Percentiles rank a stretch among this genome's conserved stretches.
Evolutionary conservation across 1,140 invertebrate species (phyloP).

Genomic region (Diorhabda sublineata): DNA sequence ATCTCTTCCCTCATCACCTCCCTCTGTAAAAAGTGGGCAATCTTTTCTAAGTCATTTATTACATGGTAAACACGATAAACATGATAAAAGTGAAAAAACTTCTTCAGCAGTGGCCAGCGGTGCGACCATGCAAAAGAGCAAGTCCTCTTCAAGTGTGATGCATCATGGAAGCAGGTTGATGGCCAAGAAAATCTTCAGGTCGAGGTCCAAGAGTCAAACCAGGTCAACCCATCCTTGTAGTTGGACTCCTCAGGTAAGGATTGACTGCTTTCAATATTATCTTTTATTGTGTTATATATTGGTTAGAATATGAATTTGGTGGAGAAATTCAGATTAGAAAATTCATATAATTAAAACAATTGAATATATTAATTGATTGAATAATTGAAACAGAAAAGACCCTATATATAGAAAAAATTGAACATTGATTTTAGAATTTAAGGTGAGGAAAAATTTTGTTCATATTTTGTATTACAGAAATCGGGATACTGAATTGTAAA

Average conservation of each 20-base stretch:
- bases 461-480: too few species aligned
- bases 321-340: too few species aligned
- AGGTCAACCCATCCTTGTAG: constrained; percentile 52
- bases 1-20: constrained; percentile 48
- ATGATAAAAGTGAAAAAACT: constrained; percentile 37
- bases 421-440: too few species aligned
- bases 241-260: constrained; percentile 80
- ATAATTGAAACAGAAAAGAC: too few species aligned
- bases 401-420: too few species aligned
- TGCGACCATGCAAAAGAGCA: constrained; percentile 80
- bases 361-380: too few species aligned
- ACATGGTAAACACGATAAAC: constrained; percentile 54
- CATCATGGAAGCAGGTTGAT: constrained; percentile 68
- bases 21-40: constrained; percentile 53
- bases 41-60: constrained; percentile 65
- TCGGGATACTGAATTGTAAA: too few species aligned
- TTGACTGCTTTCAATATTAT: not conserved
- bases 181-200: constrained; percentile 76
- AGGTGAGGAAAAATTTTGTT: too few species aligned
- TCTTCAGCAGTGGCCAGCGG: constrained; percentile 50
- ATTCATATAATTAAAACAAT: too few species aligned
- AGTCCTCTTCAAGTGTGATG: constrained; percentile 79
- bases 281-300: not conserved
- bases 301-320: too few species aligned
- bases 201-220: constrained; percentile 74